Conservation (phyloP, 2,888 invertebrate genomes). For the Cryptocephalus primarius region DNA sequence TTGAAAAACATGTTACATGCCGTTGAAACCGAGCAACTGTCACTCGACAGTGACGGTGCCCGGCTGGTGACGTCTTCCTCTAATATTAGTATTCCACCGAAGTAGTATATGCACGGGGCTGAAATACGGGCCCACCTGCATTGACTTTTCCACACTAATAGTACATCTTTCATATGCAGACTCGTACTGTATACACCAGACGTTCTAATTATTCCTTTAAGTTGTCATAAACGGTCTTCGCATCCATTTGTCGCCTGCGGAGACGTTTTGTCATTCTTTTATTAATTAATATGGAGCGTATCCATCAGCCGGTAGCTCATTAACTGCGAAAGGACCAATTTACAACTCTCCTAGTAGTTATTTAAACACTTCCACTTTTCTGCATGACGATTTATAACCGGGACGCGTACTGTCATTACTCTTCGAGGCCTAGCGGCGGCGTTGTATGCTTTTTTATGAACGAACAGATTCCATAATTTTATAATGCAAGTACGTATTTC, state of each 20-base stretch:
- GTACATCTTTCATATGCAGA: slow-evolving; percentile 10
- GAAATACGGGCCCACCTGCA: slow-evolving; percentile 35
- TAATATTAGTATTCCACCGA: slow-evolving; percentile 1
- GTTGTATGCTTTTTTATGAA: too few relatives aligned
- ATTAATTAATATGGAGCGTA: slow-evolving; percentile 32
- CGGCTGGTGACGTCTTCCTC: not conserved
- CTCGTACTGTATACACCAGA: slow-evolving; percentile 16
- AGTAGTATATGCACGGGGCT: not conserved
- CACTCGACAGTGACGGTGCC: not conserved
- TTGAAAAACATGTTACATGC: too few relatives aligned
- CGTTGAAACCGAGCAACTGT: slow-evolving; percentile 1
- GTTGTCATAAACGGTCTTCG: slow-evolving; percentile 29
- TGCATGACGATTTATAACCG: slow-evolving; percentile 29
- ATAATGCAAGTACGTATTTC: too few relatives aligned
- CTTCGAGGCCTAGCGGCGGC: too few relatives aligned
- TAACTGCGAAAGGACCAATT: slow-evolving; percentile 31
- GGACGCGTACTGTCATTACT: slow-evolving; percentile 15
- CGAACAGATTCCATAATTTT: too few relatives aligned
- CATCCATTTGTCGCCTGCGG: slow-evolving; percentile 26
- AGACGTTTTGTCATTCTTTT: slow-evolving; percentile 26
- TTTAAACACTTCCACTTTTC: slow-evolving; percentile 24
- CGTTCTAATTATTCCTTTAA: slow-evolving; percentile 26
- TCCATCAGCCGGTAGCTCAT: slow-evolving; percentile 21
- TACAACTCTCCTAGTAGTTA: slow-evolving; percentile 29
- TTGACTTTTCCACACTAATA: slow-evolving; percentile 25